Conservation (phyloP, 2,888 invertebrate genomes). For the Tetranychus piercei region DNA sequence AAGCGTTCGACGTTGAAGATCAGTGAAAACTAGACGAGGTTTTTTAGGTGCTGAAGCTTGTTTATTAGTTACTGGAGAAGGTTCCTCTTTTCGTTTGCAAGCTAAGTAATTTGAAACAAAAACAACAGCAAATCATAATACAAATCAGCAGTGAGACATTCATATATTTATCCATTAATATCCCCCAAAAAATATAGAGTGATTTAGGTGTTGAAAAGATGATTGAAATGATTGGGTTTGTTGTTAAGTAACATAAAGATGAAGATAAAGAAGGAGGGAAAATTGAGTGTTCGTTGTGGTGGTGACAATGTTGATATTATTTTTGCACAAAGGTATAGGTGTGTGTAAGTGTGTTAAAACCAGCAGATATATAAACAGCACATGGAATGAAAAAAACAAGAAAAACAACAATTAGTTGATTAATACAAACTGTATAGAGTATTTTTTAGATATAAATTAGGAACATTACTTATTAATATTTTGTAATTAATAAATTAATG, state of each 20-base stretch:
- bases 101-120: conserved; percentile 38
- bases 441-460: neutral
- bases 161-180: neutral
- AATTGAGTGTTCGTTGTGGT: neutral
- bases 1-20: conserved; percentile 97
- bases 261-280: neutral
- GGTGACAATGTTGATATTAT: conserved; percentile 5
- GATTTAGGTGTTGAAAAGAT: neutral
- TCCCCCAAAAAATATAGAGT: neutral
- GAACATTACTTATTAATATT: neutral
- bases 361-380: neutral
- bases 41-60: conserved; percentile 62
- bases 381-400: neutral
- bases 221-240: conserved; percentile 3
- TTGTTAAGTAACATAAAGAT: neutral
- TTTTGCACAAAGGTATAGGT: neutral
- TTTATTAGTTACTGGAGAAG: conserved; percentile 29
- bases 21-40: conserved; percentile 98
- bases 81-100: conserved; percentile 88
- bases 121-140: neutral
- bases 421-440: neutral
- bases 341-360: neutral
- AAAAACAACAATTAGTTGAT: neutral
- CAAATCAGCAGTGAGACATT: too few species aligned
- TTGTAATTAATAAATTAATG: neutral